Conservation (phyloP, 2,797 vertebrate species). For the Tapera naevia region DNA sequence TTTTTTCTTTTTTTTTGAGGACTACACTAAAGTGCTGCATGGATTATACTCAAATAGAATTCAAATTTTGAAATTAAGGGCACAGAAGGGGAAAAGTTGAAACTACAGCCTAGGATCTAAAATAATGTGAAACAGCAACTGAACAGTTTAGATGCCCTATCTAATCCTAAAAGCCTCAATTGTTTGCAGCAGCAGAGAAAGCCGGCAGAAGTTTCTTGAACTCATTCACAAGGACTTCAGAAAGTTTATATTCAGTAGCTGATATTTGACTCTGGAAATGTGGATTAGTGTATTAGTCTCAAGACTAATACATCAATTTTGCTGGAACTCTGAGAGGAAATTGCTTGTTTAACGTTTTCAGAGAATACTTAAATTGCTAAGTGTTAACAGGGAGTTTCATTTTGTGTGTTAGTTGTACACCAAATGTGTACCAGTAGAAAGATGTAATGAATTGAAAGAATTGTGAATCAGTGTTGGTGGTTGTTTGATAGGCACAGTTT, state of each 20-base stretch:
- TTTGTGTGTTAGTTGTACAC: background rate
- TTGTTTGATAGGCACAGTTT: background rate
- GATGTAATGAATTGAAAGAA: slow-evolving; percentile 5
- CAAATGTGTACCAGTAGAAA: background rate
- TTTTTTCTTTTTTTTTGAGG: background rate
- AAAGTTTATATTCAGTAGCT: background rate
- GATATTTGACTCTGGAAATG: background rate
- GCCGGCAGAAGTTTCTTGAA: background rate
- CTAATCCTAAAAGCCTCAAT: background rate
- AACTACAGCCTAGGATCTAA: background rate
- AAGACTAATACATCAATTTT: background rate
- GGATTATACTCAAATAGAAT: background rate
- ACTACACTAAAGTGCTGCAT: background rate
- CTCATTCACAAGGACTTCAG: background rate
- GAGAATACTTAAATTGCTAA: background rate
- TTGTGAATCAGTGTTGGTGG: background rate
- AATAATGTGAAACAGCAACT: background rate
- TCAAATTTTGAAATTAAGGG: background rate
- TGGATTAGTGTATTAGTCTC: background rate
- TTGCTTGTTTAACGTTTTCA: slow-evolving; percentile 41
- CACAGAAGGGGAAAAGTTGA: too few species aligned
- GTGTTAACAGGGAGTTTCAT: background rate
- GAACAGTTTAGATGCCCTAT: background rate
- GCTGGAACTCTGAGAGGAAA: slow-evolving; percentile 12
- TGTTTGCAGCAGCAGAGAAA: background rate